phyloP scores from a whole-genome alignment of 2,797 vertebrate species.

The Esox lucius region DNA sequence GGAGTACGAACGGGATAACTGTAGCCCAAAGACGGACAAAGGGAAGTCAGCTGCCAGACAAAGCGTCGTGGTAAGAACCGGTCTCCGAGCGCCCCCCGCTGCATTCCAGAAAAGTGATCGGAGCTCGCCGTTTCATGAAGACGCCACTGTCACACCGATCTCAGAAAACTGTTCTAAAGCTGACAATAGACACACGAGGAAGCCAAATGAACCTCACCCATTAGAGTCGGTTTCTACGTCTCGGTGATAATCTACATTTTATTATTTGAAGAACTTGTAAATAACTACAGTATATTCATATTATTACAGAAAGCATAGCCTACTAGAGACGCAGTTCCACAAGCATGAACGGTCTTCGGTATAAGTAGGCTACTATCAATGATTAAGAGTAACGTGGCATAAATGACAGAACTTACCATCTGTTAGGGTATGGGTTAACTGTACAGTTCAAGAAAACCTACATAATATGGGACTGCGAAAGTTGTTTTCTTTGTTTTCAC shows the following conservation, averaged over 20 bases:
- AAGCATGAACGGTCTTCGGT: slow-evolving; percentile 46
- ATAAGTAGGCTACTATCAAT: slow-evolving; percentile 25
- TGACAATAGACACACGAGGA: slow-evolving; percentile 66
- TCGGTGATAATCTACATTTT: slow-evolving; percentile 66
- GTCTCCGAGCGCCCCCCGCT: slow-evolving; percentile 36
- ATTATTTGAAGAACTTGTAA: slow-evolving; percentile 39
- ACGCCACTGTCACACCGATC: slow-evolving; percentile 34
- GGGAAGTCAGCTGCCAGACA: slow-evolving; percentile 46
- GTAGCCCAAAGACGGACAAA: slow-evolving; percentile 58
- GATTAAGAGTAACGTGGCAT: slow-evolving; percentile 27
- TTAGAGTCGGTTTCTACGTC: slow-evolving; percentile 84
- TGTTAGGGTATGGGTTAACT: slow-evolving; percentile 5
- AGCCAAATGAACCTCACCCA: slow-evolving; percentile 63
- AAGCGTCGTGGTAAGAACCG: slow-evolving; percentile 53
- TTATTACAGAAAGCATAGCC: slow-evolving; percentile 24
- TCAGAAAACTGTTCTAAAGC: slow-evolving; percentile 55
- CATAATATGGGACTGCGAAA: slow-evolving; percentile 3
- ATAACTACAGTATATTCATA: slow-evolving; percentile 45
- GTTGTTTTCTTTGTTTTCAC: not conserved
- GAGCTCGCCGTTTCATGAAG: slow-evolving; percentile 20
- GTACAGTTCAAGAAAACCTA: not conserved
- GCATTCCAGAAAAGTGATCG: slow-evolving; percentile 50
- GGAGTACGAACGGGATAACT: slow-evolving; percentile 87
- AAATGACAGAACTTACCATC: slow-evolving; percentile 8
- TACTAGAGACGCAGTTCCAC: slow-evolving; percentile 36